Evolutionary conservation across 30 jellyfish, hydroid and myxozoan genomes (phyloP).

Genomic region (Sanderia malayensis): DNA sequence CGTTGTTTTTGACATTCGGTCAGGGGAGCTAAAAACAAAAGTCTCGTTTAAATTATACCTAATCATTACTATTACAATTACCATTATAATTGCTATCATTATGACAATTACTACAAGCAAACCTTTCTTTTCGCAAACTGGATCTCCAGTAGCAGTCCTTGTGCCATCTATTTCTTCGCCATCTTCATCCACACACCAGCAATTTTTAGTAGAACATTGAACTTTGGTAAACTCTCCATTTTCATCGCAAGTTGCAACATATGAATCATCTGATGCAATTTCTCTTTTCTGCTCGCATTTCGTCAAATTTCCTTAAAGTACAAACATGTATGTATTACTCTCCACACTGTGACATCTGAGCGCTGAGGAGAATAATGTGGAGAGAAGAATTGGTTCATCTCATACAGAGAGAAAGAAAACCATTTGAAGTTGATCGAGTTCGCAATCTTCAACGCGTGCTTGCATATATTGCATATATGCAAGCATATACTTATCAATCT

Average conservation of each 20-base stretch:
- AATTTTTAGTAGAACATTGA: slow-evolving; percentile 66
- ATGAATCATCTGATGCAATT: slow-evolving; percentile 36
- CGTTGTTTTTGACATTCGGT: slow-evolving; percentile 35
- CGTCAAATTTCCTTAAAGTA: slow-evolving; percentile 19
- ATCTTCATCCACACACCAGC: slow-evolving; percentile 74
- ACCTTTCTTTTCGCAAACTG: slow-evolving; percentile 33
- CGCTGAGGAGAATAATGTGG: no score
- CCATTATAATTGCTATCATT: no score
- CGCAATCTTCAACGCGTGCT: no score
- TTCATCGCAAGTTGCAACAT: slow-evolving; percentile 68
- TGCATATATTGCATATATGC: no score
- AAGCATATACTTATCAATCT: no score
- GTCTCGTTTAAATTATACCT: not conserved
- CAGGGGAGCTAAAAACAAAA: not conserved
- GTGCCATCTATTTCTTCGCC: slow-evolving; percentile 59
- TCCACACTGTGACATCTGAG: no score
- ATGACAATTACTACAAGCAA: not conserved
- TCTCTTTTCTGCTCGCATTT: slow-evolving; percentile 44
- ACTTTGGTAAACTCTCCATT: slow-evolving; percentile 55
- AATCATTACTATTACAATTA: no score
- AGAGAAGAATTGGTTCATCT: no score
- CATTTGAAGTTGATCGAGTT: no score
- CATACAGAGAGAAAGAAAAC: no score
- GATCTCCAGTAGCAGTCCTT: slow-evolving; percentile 34
- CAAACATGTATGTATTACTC: not conserved